Conservation (phyloP, 2,888 invertebrate species). For the Hirtodrosophila trivittata region DNA sequence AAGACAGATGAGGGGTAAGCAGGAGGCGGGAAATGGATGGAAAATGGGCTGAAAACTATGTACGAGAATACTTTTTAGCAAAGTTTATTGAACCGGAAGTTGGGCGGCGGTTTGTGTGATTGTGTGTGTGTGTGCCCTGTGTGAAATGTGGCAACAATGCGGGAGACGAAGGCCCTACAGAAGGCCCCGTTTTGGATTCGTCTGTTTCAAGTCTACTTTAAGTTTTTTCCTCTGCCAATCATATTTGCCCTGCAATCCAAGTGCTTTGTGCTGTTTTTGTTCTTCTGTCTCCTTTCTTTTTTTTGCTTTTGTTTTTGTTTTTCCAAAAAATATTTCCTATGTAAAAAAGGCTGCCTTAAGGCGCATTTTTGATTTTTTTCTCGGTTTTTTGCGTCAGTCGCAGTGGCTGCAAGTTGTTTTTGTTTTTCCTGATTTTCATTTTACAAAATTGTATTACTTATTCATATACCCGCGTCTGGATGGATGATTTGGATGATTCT, state of each 20-base stretch:
- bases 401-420: conserved; percentile 21
- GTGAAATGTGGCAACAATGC: conserved; percentile 73
- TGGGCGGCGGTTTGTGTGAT: conserved; percentile 41
- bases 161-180: conserved; percentile 21
- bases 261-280: conserved; percentile 4
- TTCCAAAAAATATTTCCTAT: conserved; percentile 6
- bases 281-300: no score
- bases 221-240: conserved; percentile 40
- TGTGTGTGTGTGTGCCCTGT: conserved; percentile 38
- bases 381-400: background rate
- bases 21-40: background rate
- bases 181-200: conserved; percentile 17
- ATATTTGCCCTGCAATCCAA: conserved; percentile 31
- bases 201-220: conserved; percentile 51
- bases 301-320: background rate
- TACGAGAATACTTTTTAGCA: conserved; percentile 64
- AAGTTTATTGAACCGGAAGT: conserved; percentile 77
- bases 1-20: background rate
- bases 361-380: conserved; percentile 54
- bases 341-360: conserved; percentile 41
- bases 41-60: conserved; percentile 53
- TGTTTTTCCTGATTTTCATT: conserved; percentile 4
- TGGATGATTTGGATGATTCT: conserved; percentile 7
- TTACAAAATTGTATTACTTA: conserved; percentile 48
- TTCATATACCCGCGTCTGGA: conserved; percentile 41